Percentiles rank a stretch among this genome's conserved stretches.
Evolutionary conservation across 1,140 invertebrate genomes (phyloP).

Genomic region (Dolichoris vasculosae): DNA sequence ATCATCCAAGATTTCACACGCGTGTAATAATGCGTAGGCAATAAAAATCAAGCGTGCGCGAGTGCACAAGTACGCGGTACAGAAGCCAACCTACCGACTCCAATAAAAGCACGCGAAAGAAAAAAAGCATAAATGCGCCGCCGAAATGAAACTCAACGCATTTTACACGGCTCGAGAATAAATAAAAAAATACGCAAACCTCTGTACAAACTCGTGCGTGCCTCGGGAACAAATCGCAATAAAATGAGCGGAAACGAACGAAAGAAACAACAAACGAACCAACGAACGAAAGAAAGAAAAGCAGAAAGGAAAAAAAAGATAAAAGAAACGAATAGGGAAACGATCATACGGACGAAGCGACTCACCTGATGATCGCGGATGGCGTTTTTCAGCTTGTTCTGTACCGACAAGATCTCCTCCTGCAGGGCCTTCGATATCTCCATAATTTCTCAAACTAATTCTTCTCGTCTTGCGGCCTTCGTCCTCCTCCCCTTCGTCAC

Average conservation of each 20-base stretch:
- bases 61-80: background rate
- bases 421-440: constrained; percentile 80
- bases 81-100: background rate
- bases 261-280: background rate
- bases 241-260: background rate
- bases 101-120: background rate
- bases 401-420: constrained; percentile 78
- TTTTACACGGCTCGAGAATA: background rate
- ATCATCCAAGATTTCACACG: background rate
- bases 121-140: background rate
- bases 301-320: too few species aligned
- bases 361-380: constrained; percentile 82
- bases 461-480: background rate
- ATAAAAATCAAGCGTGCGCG: background rate
- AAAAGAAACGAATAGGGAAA: too few species aligned
- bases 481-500: background rate
- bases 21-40: background rate
- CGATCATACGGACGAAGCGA: constrained; percentile 21
- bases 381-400: constrained; percentile 80
- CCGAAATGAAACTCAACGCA: background rate
- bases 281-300: too few species aligned
- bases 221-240: too few species aligned
- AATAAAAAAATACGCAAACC: background rate
- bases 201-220: background rate
- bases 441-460: constrained; percentile 67